Evolutionary conservation across 2,113 vertebrate genomes (phyloP).

Genomic region (Mionectes macconnelli): DNA sequence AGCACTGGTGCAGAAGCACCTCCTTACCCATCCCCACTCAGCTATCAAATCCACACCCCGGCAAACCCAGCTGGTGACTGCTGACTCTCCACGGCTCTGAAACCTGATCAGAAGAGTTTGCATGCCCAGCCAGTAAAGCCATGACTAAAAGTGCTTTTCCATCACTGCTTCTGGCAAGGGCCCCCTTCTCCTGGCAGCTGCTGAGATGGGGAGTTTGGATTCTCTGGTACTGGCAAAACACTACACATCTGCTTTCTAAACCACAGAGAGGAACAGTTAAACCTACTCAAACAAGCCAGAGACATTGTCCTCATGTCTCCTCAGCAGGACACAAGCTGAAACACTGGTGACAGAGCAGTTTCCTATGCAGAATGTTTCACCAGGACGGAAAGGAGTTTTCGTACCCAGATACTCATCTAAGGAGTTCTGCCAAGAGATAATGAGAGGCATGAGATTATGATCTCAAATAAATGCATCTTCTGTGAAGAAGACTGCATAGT

Average conservation of each 20-base stretch:
- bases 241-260: neutral
- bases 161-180: neutral
- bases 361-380: neutral
- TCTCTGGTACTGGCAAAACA: neutral
- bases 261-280: neutral
- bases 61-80: neutral
- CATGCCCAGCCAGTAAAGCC: neutral
- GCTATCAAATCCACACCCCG: neutral
- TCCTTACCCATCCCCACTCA: neutral
- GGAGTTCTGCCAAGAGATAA: neutral
- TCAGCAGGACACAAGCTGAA: neutral
- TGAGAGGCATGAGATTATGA: neutral
- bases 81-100: neutral
- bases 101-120: neutral
- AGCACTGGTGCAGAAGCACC: neutral
- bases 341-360: neutral
- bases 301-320: accelerated
- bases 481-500: neutral
- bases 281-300: neutral
- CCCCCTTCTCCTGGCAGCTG: neutral
- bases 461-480: neutral
- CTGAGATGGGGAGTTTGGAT: neutral
- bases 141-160: neutral
- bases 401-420: neutral
- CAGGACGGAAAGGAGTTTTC: neutral